Evolutionary conservation across 2,113 vertebrate genomes (phyloP).

Genomic region (Vombatus ursinus): DNA sequence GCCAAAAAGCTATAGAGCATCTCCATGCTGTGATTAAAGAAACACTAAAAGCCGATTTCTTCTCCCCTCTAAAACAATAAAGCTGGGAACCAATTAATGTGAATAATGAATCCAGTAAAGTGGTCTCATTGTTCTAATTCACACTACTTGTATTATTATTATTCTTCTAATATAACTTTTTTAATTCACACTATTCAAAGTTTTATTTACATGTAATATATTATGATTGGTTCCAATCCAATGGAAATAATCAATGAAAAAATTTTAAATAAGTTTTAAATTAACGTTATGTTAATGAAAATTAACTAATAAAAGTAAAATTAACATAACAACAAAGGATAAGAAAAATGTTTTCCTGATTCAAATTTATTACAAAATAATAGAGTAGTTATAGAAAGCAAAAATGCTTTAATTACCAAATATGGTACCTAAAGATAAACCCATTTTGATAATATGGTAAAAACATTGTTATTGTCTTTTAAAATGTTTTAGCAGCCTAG

Average conservation of each 20-base stretch:
- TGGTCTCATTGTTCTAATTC: background rate
- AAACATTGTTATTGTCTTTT: background rate
- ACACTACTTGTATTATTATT: background rate
- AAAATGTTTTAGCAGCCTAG: background rate
- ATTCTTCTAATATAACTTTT: background rate
- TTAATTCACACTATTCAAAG: background rate
- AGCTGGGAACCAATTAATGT: background rate
- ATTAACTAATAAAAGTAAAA: background rate
- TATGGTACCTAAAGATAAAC: background rate
- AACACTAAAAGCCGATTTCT: background rate
- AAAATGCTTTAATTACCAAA: background rate
- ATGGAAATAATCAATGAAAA: background rate
- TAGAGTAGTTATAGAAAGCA: background rate
- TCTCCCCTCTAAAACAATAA: background rate
- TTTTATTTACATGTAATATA: background rate
- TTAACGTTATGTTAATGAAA: background rate
- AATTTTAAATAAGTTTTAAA: background rate
- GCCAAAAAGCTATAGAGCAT: background rate
- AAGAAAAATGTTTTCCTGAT: background rate
- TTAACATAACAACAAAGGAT: background rate
- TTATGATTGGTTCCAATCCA: background rate
- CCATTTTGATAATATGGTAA: background rate
- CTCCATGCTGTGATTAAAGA: background rate
- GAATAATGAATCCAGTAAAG: background rate
- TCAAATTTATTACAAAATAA: background rate